Evolutionary conservation across 2,113 vertebrate genomes (phyloP).

Genomic region (Nanorana parkeri): DNA sequence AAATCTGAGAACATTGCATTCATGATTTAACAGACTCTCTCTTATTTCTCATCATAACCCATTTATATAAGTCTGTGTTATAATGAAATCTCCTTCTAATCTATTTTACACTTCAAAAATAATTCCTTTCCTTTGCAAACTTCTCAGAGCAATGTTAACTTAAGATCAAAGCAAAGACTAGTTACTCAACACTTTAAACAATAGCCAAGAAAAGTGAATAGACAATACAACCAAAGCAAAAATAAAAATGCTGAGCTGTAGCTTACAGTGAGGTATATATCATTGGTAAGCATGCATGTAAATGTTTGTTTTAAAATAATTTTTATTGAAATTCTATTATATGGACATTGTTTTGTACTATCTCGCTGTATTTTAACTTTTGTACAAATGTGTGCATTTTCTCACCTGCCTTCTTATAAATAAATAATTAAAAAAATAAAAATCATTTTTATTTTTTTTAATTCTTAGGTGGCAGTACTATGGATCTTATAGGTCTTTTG

Average conservation of each 20-base stretch:
- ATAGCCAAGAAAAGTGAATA: neutral
- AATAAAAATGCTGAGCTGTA: neutral
- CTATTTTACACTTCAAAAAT: slow-evolving; percentile 48
- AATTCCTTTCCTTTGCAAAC: slow-evolving; percentile 31
- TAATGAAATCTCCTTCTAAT: slow-evolving; percentile 45
- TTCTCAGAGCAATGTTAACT: slow-evolving; percentile 23
- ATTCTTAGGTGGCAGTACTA: too few relatives aligned
- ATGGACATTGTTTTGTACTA: too few relatives aligned
- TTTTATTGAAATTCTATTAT: too few relatives aligned
- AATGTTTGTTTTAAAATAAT: too few relatives aligned
- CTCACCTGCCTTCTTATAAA: too few relatives aligned
- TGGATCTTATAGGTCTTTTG: too few relatives aligned
- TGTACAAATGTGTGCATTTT: too few relatives aligned
- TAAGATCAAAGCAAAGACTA: slow-evolving; percentile 25
- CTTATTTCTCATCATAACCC: slow-evolving; percentile 46
- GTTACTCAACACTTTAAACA: slow-evolving; percentile 7
- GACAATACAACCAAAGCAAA: neutral
- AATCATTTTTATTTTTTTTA: too few relatives aligned
- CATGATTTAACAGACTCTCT: slow-evolving; percentile 45
- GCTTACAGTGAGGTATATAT: too few relatives aligned
- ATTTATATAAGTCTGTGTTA: slow-evolving; percentile 49
- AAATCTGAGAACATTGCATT: slow-evolving; percentile 47
- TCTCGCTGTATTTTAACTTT: too few relatives aligned
- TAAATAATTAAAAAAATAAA: too few relatives aligned
- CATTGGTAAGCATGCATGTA: too few relatives aligned